Base-by-base conservation (phyloP, 2,888 invertebrate species). In the Plebejus argus region DNA sequence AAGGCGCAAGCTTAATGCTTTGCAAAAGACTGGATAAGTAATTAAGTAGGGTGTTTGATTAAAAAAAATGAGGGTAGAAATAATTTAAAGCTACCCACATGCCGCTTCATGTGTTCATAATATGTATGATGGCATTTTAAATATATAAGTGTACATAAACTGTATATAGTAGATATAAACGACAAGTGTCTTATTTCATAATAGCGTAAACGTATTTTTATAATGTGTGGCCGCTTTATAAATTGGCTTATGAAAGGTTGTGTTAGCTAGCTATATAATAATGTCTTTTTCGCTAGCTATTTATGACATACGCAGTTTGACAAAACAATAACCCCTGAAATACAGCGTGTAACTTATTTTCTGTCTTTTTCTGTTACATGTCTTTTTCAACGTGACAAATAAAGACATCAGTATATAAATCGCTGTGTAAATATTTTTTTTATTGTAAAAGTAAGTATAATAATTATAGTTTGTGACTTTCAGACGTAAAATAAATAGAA, bases 81-180 rank as follows among this genome's bases (percentile, higher is more conserved):
- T n/a, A 71, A 20, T 10, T 20, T 45, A 45, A 45, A 72, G n/a
- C 28, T 74, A 53, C 53, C 74, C 49, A 74, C 53, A 28, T 53
- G 28, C 74, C 28, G 15, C 49, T 49, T 74, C 53, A 72, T 77
- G 77, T 77, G 77, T 77, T 77, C 77, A 77, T 77, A 72, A 72
- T 72, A 58, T 77, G 39, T 71, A 56, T 20, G 56, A 72, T 72
- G 72, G 77, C 77, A 77, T 77, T 77, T 77, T 77, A 77, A 56
- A 49, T 71, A 77, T 10, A 53, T 45, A 61, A 35, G 23, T 71
- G 35, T 77, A 77, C 7, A 71, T 56, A 49, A 18, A 39, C 1
- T 77, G 77, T 77, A 77, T 18, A 77, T 77, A 77, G 35, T 71
- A 77, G 71, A 20, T 71, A n/a, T 71, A 77, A 71, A 23, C 58